Base-by-base conservation (phyloP, 2,113 vertebrate species). In the Paratilapia polleni region DNA sequence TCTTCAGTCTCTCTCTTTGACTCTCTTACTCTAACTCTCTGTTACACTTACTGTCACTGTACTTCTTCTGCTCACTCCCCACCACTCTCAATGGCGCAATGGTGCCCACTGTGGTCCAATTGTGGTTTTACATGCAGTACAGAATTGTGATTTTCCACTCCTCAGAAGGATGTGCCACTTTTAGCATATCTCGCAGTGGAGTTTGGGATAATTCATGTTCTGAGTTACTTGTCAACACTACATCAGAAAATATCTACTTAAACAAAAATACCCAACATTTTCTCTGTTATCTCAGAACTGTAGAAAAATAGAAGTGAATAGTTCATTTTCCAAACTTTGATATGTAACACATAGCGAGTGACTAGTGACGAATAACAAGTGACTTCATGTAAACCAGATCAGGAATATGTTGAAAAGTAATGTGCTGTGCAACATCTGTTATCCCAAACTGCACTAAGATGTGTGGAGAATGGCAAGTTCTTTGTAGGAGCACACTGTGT, bases 101-200 rank as follows among this genome's bases (percentile, higher is more conserved):
- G 78, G 84, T 74, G 75, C 93, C 91, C 83, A 84, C 88, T 94
- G 88, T 91, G 85, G 91, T 90, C 76, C 77, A 87, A 49, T 81
- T 88, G 90, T 92, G 86, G 78, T 90, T 90, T 91, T 90, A 92
- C 89, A 70, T 89, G 80, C 57, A 88, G 86, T 85, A n/a, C 77
- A 87, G 61, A 82, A 24, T 58, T 75, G 34, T 88, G 56, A 84
- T 64, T 82, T 75, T 74, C 66, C 8, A 63, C 81, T 92, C 81
- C 86, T 90, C 52, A 63, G 60, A 83, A 85, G 79, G 75, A 74
- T 56, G 38, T 64, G 85, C 76, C 89, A 79, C 92, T 91, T 90
- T 89, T 81, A 11, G 26, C 84, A 82, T 8, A 84, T 90, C 86
- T 47, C 24, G 56, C 81, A 14, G 63, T 77, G 38, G 20, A 88